Evolutionary conservation across 2,888 invertebrate genomes (phyloP).

Genomic region (Scaeva pyrastri): DNA sequence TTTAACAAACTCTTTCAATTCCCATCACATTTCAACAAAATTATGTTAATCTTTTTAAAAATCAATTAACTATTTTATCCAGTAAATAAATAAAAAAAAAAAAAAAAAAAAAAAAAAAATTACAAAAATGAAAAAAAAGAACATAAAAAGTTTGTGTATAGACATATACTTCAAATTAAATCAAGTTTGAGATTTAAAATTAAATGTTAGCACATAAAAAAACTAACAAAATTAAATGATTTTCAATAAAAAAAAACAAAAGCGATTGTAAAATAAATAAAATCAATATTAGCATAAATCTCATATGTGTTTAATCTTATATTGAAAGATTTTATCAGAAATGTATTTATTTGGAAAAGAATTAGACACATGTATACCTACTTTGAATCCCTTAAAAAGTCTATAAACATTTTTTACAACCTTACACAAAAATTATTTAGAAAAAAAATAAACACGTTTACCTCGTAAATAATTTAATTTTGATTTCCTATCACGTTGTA

Average conservation of each 20-base stretch:
- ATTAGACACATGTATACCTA: background rate
- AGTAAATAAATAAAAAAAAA: no score
- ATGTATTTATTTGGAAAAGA: background rate
- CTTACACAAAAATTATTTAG: conserved; percentile 19
- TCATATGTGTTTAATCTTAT: background rate
- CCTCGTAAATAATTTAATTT: conserved; percentile 17
- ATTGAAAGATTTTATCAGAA: conserved; percentile 2
- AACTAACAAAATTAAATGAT: background rate
- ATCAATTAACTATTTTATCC: no score
- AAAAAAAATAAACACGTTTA: conserved; percentile 25
- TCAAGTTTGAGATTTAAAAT: no score
- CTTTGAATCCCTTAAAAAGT: conserved; percentile 5
- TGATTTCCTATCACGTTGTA: conserved; percentile 9
- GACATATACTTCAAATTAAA: no score
- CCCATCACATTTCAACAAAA: no score
- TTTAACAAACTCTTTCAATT: no score
- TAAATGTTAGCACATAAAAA: background rate
- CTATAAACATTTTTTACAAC: conserved; percentile 10
- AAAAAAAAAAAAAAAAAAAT: no score
- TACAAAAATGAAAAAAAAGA: no score
- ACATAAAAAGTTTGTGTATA: no score
- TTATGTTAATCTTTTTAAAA: no score
- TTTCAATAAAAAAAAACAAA: background rate
- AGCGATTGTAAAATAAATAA: background rate
- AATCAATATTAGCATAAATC: conserved; percentile 33